These are phyloP conservation scores for Apeira syringaria DNA, from an alignment of 2,888 invertebrate species.

Conservation along the genomic window DNA sequence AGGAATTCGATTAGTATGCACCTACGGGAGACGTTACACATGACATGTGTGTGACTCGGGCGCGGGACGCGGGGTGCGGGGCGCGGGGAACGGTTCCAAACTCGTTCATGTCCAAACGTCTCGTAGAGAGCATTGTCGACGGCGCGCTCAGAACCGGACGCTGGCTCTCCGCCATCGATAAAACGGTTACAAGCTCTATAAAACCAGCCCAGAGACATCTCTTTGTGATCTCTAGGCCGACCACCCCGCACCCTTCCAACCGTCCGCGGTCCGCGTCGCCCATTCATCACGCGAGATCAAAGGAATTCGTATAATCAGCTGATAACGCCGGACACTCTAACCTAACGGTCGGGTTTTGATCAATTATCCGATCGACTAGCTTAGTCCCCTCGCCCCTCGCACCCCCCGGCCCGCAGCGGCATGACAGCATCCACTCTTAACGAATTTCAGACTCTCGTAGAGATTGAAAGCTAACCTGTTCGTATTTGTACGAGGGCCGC, in stretches of 20 bases:
- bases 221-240: conserved; percentile 62
- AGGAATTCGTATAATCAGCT: conserved; percentile 70
- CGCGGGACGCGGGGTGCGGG: no score
- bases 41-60: no score
- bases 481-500: conserved; percentile 57
- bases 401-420: conserved; percentile 30
- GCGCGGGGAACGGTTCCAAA: conserved; percentile 66
- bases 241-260: conserved; percentile 50
- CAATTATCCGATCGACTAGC: conserved; percentile 65
- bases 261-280: conserved; percentile 40
- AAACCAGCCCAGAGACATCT: conserved; percentile 67
- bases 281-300: conserved; percentile 74
- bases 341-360: conserved; percentile 74
- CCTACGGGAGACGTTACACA: conserved; percentile 49
- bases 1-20: conserved; percentile 77
- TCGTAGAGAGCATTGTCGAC: conserved; percentile 71
- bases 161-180: conserved; percentile 70
- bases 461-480: conserved; percentile 79
- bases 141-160: conserved; percentile 80
- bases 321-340: conserved; percentile 61
- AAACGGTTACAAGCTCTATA: conserved; percentile 71
- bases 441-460: conserved; percentile 61
- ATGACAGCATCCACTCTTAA: conserved; percentile 37
- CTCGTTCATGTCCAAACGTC: conserved; percentile 74
- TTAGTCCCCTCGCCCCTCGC: conserved; percentile 40